phyloP scores from a whole-genome alignment of 2,797 vertebrate genomes.

The Gobio occitaniae region DNA sequence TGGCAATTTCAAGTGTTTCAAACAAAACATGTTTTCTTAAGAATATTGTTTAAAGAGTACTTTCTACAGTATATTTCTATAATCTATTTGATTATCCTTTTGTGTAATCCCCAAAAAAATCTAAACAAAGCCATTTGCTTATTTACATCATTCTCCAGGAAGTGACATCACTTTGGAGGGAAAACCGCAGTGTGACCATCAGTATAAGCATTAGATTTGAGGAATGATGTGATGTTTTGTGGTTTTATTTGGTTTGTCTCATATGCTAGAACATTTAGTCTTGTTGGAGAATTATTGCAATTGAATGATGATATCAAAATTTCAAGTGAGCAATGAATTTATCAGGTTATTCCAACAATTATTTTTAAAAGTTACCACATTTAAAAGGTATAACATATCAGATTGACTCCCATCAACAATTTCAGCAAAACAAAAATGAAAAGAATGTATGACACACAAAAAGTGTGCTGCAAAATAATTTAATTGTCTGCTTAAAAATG shows the following conservation, averaged over 20 bases:
- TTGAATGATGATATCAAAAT: not conserved
- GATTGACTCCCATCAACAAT: not conserved
- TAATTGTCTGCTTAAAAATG: not conserved
- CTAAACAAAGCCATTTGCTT: not conserved
- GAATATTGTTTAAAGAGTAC: not conserved
- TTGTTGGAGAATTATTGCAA: not conserved
- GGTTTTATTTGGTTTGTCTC: not conserved
- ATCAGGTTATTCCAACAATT: not conserved
- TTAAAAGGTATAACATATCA: not conserved
- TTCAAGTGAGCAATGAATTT: not conserved
- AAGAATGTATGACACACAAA: not conserved
- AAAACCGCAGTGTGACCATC: not conserved
- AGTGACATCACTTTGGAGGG: constrained; percentile 10
- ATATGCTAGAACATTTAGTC: not conserved
- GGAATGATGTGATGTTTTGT: not conserved
- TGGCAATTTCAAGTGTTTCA: not conserved
- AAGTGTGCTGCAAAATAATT: too few species aligned
- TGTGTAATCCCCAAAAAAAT: not conserved
- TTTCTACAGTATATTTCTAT: not conserved
- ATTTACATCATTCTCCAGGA: not conserved
- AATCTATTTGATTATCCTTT: not conserved
- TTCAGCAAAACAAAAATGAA: not conserved
- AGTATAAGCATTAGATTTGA: not conserved
- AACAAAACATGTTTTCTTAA: not conserved
- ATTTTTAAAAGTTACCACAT: not conserved